Base-by-base conservation (phyloP, 2,888 invertebrate genomes). In the Lepidocyrtinus sp. region DNA sequence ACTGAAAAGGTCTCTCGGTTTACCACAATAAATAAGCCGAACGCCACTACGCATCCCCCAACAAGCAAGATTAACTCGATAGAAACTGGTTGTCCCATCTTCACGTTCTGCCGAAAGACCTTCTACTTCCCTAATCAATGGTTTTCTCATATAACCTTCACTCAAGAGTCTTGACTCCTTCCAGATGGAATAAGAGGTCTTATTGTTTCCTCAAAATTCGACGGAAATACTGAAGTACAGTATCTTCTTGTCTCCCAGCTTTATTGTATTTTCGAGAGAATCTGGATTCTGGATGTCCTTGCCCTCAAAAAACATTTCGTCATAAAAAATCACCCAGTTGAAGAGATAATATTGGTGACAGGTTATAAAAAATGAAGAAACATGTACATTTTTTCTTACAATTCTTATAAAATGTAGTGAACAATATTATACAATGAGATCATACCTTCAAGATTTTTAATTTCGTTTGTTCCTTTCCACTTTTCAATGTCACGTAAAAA, bases 1-100 rank as follows among this genome's bases (percentile, higher is more conserved):
- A n/a, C 15, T 67, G 21, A 69, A 27, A 22, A 17, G 24, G 26
- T 55, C 17, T 73, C 36, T 67, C 19, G 1, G n/a, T 22, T 78
- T 82, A 82, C 82, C 79, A 82, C 68, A 73, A 82, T 82, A 36
- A 82, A 79, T 36, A 79, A 22, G 24, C 75, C 19, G 65, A 82
- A 82, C 17, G 76, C 75, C 12, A 82, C 27, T 17, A 79, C 82
- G 61, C 64, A 79, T 24, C 63, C 75, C 15, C 76, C 50, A 17
- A 82, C 82, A 17, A 82, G 59, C 2, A 79, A 46, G 27, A 82
- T 79, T 63, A 82, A 36, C 24, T 82, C 82, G 9, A 79, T 67
- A 5, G 75, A 26, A 19, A 78, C 78, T 17, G 82, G 72, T 46
- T 82, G 75, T 9, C 50, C 73, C 82, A 82, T 82, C 19, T 2